phyloP scores from a whole-genome alignment of 2,797 vertebrate species.

The Anguilla marmorata region DNA sequence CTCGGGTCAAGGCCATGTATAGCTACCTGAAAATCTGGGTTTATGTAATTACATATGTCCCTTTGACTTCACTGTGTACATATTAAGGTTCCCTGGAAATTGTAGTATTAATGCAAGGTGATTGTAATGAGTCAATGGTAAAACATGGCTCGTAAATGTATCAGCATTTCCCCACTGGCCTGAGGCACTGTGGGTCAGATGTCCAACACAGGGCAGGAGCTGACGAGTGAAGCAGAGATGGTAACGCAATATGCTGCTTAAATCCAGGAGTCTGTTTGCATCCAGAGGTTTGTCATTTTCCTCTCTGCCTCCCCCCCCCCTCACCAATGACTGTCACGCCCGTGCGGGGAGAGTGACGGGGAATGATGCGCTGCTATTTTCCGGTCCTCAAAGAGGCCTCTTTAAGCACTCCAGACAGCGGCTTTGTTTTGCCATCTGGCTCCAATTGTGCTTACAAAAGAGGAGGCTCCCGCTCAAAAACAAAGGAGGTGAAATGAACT shows the following conservation, averaged over 20 bases:
- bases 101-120: conserved; percentile 73
- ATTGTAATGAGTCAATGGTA: conserved; percentile 72
- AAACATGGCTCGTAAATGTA: conserved; percentile 65
- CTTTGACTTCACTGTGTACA: conserved; percentile 72
- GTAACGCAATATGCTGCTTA: neutral
- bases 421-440: conserved; percentile 77
- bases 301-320: neutral
- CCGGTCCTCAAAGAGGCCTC: conserved; percentile 56
- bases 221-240: neutral
- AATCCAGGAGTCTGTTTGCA: neutral
- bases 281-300: conserved; percentile 8
- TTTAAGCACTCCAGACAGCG: conserved; percentile 64
- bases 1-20: neutral
- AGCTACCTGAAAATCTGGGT: neutral
- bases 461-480: conserved; percentile 65
- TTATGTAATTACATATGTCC: conserved; percentile 71
- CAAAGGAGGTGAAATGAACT: conserved; percentile 71
- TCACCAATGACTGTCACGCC: neutral
- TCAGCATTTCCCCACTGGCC: conserved; percentile 54
- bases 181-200: conserved; percentile 48
- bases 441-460: conserved; percentile 71
- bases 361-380: conserved; percentile 53
- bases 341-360: conserved; percentile 42
- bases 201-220: conserved; percentile 1
- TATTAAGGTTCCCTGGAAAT: conserved; percentile 70